Percentiles rank a stretch among this genome's conserved stretches.
phyloP scores from a whole-genome alignment of 2,888 invertebrate species.

The Sarcophaga rosellei region DNA sequence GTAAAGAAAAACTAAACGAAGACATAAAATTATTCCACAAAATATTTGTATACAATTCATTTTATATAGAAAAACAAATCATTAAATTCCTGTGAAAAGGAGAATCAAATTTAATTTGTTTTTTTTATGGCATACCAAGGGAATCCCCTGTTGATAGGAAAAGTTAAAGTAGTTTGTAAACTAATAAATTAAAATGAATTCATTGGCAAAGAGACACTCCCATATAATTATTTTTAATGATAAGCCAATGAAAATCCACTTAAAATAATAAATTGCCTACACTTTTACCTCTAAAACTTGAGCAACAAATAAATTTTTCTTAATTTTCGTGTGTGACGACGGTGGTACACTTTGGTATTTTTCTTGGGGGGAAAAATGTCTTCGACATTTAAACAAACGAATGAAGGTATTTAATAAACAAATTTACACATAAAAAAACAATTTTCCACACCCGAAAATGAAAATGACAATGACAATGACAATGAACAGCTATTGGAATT shows the following conservation, averaged over 20 bases:
- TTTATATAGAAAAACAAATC: background rate
- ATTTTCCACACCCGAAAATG: conserved; percentile 69
- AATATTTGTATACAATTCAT: background rate
- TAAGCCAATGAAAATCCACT: conserved; percentile 72
- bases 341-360: background rate
- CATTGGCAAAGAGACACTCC: conserved; percentile 66
- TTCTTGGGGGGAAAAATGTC: conserved; percentile 42
- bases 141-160: background rate
- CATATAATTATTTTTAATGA: conserved; percentile 65
- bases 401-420: conserved; percentile 76
- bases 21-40: too few relatives aligned
- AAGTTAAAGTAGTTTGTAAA: background rate
- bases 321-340: conserved; percentile 27
- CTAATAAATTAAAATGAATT: conserved; percentile 61
- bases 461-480: background rate
- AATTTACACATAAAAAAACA: conserved; percentile 78
- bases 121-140: background rate
- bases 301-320: conserved; percentile 71
- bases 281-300: conserved; percentile 65
- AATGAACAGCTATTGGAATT: background rate
- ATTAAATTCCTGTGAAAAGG: background rate
- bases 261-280: conserved; percentile 71
- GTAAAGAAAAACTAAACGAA: too few relatives aligned
- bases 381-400: conserved; percentile 59
- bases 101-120: background rate